Percentiles rank a stretch among this genome's conserved stretches.
Conservation (phyloP, 2,113 vertebrate species). For the Antigone vipio region DNA sequence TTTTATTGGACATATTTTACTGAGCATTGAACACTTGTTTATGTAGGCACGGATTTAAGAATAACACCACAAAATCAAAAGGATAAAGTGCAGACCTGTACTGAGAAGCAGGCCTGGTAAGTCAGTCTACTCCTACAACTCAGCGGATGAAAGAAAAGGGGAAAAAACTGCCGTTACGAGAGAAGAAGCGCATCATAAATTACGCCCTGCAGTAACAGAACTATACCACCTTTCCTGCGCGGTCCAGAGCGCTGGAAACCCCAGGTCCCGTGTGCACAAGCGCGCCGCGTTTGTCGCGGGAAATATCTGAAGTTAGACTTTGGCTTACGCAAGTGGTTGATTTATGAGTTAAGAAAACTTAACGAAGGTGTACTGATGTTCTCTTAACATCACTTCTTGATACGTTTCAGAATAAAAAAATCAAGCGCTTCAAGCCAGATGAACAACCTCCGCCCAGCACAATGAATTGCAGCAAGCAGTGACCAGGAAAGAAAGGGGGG, state of each 20-base stretch:
- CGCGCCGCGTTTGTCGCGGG: not conserved
- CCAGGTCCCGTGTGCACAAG: not conserved
- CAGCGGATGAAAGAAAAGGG: not conserved
- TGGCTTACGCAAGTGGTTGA: conserved; percentile 25
- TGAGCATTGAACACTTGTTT: conserved; percentile 41
- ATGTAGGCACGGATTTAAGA: conserved; percentile 39
- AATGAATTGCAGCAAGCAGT: not conserved
- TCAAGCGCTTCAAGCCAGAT: not conserved
- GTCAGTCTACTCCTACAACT: conserved; percentile 27
- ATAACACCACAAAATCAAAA: conserved; percentile 50
- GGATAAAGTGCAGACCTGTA: conserved; percentile 49
- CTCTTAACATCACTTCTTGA: not conserved
- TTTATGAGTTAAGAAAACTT: conserved; percentile 26
- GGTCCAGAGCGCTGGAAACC: not conserved
- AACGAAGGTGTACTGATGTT: conserved; percentile 10
- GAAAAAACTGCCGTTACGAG: conserved; percentile 21
- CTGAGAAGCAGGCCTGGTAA: conserved; percentile 32
- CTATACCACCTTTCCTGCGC: not conserved
- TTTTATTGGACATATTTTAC: conserved; percentile 59
- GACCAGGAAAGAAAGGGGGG: not conserved
- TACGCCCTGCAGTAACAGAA: not conserved
- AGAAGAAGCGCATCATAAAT: not conserved
- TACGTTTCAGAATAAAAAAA: not conserved
- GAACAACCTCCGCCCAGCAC: not conserved
- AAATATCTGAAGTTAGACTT: conserved; percentile 16